Conservation (phyloP, 2,888 invertebrate genomes). For the Steinernema carpocapsae region DNA sequence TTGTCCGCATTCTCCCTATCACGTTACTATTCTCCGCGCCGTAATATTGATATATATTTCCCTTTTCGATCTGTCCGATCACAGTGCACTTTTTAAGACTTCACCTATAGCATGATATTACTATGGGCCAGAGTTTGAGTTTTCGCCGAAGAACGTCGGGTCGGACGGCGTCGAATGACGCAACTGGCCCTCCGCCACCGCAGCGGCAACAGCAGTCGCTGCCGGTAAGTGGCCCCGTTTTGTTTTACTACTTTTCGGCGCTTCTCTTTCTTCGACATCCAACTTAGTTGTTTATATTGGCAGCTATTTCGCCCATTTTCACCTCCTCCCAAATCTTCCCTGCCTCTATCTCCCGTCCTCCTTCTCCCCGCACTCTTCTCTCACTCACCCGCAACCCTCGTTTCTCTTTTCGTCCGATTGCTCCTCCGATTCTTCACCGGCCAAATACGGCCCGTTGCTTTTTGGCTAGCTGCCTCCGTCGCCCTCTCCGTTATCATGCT, state of each 20-base stretch:
- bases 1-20: slow-evolving; percentile 34
- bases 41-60: neutral
- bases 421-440: slow-evolving; percentile 4
- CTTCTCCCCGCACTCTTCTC: slow-evolving; percentile 27
- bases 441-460: slow-evolving; percentile 13
- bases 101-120: slow-evolving; percentile 12
- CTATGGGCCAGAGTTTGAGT: slow-evolving; percentile 35
- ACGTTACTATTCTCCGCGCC: slow-evolving; percentile 25
- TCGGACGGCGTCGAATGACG: slow-evolving; percentile 32
- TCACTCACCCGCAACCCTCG: slow-evolving; percentile 23
- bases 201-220: slow-evolving; percentile 35
- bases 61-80: slow-evolving; percentile 5
- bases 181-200: slow-evolving; percentile 33
- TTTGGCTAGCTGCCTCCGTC: slow-evolving; percentile 16
- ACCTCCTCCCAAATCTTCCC: slow-evolving; percentile 20
- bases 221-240: slow-evolving; percentile 35
- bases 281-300: slow-evolving; percentile 35
- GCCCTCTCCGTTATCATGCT: slow-evolving; percentile 19
- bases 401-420: slow-evolving; percentile 7
- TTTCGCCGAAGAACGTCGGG: slow-evolving; percentile 34
- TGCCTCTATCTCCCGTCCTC: slow-evolving; percentile 10
- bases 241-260: slow-evolving; percentile 34
- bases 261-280: slow-evolving; percentile 32
- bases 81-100: slow-evolving; percentile 32
- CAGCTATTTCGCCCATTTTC: slow-evolving; percentile 31